These are phyloP conservation scores for Idaea dimidiata DNA, from an alignment of 2,888 invertebrate species.

Conservation along the genomic window DNA sequence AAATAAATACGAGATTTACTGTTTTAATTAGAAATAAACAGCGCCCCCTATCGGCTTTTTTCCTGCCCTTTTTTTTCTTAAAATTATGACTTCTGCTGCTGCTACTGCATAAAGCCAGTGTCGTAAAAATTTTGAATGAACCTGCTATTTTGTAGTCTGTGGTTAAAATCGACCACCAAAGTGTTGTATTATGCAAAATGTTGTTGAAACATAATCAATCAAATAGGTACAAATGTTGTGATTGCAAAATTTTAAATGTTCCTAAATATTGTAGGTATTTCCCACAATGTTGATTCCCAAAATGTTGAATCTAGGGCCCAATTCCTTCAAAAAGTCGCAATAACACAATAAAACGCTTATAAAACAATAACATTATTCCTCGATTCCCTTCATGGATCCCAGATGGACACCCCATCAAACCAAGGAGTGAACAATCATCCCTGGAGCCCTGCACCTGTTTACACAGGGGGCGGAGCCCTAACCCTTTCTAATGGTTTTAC, in stretches of 20 bases:
- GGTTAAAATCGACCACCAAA: no score
- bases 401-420: constrained; percentile 6
- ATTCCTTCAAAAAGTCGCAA: neutral
- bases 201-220: no score
- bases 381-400: neutral
- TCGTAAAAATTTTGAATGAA: no score
- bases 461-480: constrained; percentile 26
- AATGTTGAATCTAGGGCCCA: no score
- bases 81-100: neutral
- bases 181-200: no score
- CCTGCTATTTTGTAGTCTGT: no score
- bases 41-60: constrained; percentile 16
- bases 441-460: constrained; percentile 21
- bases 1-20: constrained; percentile 32
- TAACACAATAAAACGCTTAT: neutral
- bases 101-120: neutral
- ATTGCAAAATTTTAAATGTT: no score
- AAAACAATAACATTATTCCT: neutral
- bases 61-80: neutral
- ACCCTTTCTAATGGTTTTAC: constrained; percentile 57
- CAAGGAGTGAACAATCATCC: neutral
- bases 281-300: no score
- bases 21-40: neutral
- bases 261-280: no score
- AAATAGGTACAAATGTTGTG: no score